Conservation (phyloP, 2,113 vertebrate genomes). For the Nycticebus coucang region DNA sequence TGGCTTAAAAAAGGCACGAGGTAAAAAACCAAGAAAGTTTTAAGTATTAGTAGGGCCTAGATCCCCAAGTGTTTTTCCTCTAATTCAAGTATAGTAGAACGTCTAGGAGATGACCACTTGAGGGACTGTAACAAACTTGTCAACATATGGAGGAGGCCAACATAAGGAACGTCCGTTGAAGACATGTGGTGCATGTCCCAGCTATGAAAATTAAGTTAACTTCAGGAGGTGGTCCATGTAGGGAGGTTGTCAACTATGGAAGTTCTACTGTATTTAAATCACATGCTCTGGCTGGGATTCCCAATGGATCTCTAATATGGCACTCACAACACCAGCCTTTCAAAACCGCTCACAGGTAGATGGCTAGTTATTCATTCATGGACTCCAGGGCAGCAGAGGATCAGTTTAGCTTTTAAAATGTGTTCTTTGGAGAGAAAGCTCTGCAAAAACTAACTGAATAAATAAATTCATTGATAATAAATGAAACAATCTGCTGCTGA, state of each 20-base stretch:
- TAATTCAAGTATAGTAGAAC: background rate
- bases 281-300: background rate
- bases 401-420: constrained; percentile 30
- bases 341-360: background rate
- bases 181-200: too few relatives aligned
- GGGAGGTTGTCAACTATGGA: too few relatives aligned
- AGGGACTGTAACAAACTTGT: too few relatives aligned
- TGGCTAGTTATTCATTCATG: background rate
- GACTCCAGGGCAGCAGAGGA: background rate
- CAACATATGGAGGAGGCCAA: too few relatives aligned
- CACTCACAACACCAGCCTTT: background rate
- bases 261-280: background rate
- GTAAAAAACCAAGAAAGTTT: background rate
- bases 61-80: background rate
- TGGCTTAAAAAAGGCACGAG: background rate
- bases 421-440: constrained; percentile 56
- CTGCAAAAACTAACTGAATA: constrained; percentile 44
- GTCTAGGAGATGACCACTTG: too few relatives aligned
- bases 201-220: too few relatives aligned
- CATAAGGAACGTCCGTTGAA: too few relatives aligned
- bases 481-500: constrained; percentile 50
- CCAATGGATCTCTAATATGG: background rate
- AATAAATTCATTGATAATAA: constrained; percentile 67
- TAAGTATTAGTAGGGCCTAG: background rate
- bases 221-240: too few relatives aligned